Evolutionary conservation across 2,797 vertebrate species (phyloP), one percentile per base, ranked within the genome.

Genomic region (Euthynnus affinis): DNA sequence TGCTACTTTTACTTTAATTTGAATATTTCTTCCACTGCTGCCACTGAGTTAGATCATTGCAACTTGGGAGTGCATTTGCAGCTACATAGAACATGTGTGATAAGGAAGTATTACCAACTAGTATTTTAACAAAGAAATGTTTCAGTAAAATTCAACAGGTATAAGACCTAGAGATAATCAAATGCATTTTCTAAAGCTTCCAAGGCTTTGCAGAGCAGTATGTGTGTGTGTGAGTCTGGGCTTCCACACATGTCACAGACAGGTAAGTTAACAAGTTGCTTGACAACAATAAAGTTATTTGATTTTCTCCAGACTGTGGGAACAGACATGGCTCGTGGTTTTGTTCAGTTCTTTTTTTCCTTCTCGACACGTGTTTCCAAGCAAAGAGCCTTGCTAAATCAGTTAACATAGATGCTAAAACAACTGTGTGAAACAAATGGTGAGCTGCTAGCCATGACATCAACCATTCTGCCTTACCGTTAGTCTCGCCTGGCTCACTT

Each of bases 331-430:
- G 1, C 8, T 80, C n/a, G 18, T 12, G 9, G 55, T 40, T 59
- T 59, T 17, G 4, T 3, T 22, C 34, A 6, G 10, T 14, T 6
- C n/a, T n/a, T 29, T 29, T 12, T 42, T 13, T 20, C 70, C 9
- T 15, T 77, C 58, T 46, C 4, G 9, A 22, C 86, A 85, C 79
- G 76, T 85, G 80, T 74, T 72, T 74, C 29, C 23, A 32, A 37
- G 25, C 51, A 14, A 44, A 46, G 23, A 69, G 23, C 18, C 3
- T 15, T 8, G 59, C 62, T 52, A 1, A 20, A 23, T 42, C 2
- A 55, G 48, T 64, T 22, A 63, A 13, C 51, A 14, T 0, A 34
- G 74, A 69, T 53, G 3, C 5, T 25, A n/a, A 18, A 75, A 55
- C 58, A 71, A 34, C 55, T 40, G 76, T 25, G 29, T 5, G 23